Percentiles rank a stretch among this genome's conserved stretches.
Evolutionary conservation across 2,113 vertebrate genomes (phyloP).

Genomic region (human): GRCh38 chr1:118088501-118089000

Average conservation of each 20-base stretch:
- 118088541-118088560: not conserved
- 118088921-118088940: not conserved
- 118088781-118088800: not conserved
- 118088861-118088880: not conserved
- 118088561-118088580: not conserved
- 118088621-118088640: not conserved
- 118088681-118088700: not conserved
- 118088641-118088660: not conserved
- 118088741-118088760: not conserved
- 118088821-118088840: not conserved
- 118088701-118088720: not conserved
- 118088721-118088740: not conserved
- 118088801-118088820: constrained; percentile 15
- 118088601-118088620: not conserved
- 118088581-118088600: not conserved
- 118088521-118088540: not conserved
- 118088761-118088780: not conserved
- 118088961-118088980: not conserved
- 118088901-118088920: not conserved
- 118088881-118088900: not conserved
- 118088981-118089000: not conserved
- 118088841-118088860: not conserved
- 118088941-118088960: not conserved
- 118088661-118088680: not conserved
- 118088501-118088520: not conserved